phyloP scores from a whole-genome alignment of 2,113 vertebrate species.

The Phylloscopus trochilus region DNA sequence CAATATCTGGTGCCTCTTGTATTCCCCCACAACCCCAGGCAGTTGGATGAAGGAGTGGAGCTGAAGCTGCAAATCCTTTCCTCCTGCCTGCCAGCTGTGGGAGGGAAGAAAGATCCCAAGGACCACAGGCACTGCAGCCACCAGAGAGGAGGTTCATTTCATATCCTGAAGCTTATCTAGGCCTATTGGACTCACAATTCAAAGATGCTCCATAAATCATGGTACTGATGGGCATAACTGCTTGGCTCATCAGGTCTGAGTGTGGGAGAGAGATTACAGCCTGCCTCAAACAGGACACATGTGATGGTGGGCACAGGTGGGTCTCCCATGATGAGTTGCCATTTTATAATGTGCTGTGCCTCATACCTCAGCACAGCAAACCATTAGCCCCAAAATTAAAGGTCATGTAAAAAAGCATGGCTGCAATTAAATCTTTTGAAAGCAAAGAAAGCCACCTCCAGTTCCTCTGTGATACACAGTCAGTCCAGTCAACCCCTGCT shows the following conservation, averaged over 20 bases:
- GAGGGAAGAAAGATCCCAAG: neutral
- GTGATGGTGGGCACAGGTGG: neutral
- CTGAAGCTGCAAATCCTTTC: neutral
- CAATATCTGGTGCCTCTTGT: neutral
- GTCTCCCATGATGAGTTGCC: neutral
- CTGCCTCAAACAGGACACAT: neutral
- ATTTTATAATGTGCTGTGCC: neutral
- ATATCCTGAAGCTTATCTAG: neutral
- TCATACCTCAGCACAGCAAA: neutral
- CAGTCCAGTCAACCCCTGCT: neutral
- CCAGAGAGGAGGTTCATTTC: neutral
- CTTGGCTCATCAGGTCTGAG: neutral
- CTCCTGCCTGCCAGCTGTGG: neutral
- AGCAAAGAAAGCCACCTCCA: neutral
- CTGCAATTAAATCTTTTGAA: neutral
- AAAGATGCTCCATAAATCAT: neutral
- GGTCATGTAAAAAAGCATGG: neutral
- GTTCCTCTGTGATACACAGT: neutral
- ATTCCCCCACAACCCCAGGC: too few relatives aligned
- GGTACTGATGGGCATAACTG: fast-evolving
- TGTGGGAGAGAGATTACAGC: neutral
- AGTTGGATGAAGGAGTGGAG: neutral
- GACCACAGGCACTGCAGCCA: neutral
- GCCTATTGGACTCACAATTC: neutral
- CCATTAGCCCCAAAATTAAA: neutral